Evolutionary conservation across 2,888 invertebrate genomes (phyloP).

Genomic region (Agrochola macilenta): DNA sequence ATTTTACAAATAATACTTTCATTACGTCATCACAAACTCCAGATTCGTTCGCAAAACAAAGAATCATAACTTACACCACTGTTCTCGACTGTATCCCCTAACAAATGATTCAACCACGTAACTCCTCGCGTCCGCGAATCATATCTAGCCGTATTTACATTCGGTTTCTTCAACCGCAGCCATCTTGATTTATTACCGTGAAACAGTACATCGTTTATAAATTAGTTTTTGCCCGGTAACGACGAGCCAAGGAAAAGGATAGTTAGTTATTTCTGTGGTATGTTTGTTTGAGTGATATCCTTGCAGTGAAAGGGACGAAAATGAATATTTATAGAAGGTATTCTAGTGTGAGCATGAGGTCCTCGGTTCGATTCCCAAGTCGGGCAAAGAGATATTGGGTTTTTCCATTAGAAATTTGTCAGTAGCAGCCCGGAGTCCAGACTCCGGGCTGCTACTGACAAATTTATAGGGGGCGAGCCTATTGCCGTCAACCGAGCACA

Average conservation of each 20-base stretch:
- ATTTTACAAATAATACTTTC: neutral
- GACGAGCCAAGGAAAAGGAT: conserved; percentile 5
- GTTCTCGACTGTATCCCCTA: conserved; percentile 37
- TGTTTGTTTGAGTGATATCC: conserved; percentile 4
- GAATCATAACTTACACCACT: neutral
- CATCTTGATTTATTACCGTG: conserved; percentile 59
- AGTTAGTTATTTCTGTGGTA: conserved; percentile 29
- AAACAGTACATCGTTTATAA: conserved; percentile 55
- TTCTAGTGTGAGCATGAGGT: neutral
- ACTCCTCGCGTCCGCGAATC: conserved; percentile 65
- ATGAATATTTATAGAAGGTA: conserved; percentile 9
- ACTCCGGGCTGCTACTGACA: too few relatives aligned
- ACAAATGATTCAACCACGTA: conserved; percentile 60
- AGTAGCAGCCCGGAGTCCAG: too few relatives aligned
- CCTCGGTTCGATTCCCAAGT: too few relatives aligned
- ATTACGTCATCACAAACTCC: neutral
- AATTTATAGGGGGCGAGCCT: too few relatives aligned
- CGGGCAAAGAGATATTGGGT: too few relatives aligned
- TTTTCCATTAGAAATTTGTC: too few relatives aligned
- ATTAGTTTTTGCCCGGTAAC: conserved; percentile 53
- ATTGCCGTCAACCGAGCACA: too few relatives aligned
- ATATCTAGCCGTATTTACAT: conserved; percentile 67
- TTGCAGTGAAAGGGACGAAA: neutral
- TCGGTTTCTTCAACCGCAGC: conserved; percentile 63
- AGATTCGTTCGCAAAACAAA: neutral